Base-by-base conservation (phyloP, 2,113 vertebrate genomes). In the Salvelinus sp. region DNA sequence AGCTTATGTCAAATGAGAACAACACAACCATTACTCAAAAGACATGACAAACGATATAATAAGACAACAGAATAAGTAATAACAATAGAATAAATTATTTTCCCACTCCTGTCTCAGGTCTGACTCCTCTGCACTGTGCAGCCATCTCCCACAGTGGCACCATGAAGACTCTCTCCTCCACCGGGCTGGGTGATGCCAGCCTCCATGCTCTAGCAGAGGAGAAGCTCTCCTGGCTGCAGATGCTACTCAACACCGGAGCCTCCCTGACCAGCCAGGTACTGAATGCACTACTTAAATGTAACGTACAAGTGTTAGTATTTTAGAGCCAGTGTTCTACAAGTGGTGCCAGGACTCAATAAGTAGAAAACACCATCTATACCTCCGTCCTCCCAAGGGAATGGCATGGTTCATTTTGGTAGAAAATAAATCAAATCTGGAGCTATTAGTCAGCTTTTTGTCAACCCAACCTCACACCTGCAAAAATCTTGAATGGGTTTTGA, bases 41-140 rank as follows among this genome's bases (percentile, higher is more conserved):
- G 3, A 54, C 50, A 54, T 54, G 50, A 18, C 50, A 54, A 54
- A 54, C 4, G 0, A 18, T 54, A 18, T 54, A 54, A 54, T 54
- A 54, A 54, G 16, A 18, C 50, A 63, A 63, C 20, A 22, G 60
- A 63, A 18, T 25, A 25, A 25, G 60, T n/a, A 63, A 22, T 10
- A 25, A n/a, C 60, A 63, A 63, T 22, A 22, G 2, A 63, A 12
- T 25, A 63, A 63, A 63, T 0, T 6, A 60, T 28, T 48, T 33
- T 10, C 47, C 20, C 44, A 9, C 25, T 28, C 60, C 75, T 62
- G 18, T 47, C n/a, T 62, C 23, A 97, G 96, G 96, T 44, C 93
- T 96, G 84, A 96, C 95, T 2, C 93, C 96, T 0, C 90, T 97
- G 65, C 95, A 97, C 87, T 95, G 95, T 67, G 96, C 95, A 12